These are phyloP conservation scores for Peromyscus attwateri DNA, from an alignment of 2,797 vertebrate species.

Conservation along the genomic window DNA sequence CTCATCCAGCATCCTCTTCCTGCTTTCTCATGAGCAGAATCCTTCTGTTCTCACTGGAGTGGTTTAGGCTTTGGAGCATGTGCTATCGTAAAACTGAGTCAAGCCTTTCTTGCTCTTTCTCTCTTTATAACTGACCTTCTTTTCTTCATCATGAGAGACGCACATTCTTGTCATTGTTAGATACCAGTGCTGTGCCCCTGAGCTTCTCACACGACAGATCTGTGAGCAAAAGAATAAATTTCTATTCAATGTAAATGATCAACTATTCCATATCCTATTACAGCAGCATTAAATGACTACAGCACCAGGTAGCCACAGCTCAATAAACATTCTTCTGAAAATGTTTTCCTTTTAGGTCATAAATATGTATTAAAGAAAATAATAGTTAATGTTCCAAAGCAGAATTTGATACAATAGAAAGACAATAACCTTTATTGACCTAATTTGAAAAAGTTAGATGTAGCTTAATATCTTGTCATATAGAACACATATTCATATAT, in stretches of 20 bases:
- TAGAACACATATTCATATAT: background rate
- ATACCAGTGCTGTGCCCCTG: background rate
- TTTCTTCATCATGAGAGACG: background rate
- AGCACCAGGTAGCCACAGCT: background rate
- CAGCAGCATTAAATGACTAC: background rate
- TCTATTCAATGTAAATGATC: background rate
- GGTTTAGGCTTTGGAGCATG: background rate
- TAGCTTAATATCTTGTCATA: background rate
- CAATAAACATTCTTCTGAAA: background rate
- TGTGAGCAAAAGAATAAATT: background rate
- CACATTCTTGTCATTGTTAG: background rate
- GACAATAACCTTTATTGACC: background rate
- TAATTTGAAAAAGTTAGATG: constrained; percentile 22
- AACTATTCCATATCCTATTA: background rate
- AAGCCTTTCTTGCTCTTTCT: background rate
- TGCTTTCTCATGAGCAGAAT: background rate
- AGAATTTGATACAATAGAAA: background rate
- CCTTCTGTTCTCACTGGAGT: background rate
- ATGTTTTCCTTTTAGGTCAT: background rate
- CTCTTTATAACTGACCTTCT: too few relatives aligned
- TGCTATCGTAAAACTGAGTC: background rate
- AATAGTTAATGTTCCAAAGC: background rate
- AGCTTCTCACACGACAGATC: background rate
- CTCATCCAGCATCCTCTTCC: background rate
- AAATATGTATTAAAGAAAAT: background rate